phyloP scores from a whole-genome alignment of 2,888 invertebrate genomes.

The Ophion costatus region DNA sequence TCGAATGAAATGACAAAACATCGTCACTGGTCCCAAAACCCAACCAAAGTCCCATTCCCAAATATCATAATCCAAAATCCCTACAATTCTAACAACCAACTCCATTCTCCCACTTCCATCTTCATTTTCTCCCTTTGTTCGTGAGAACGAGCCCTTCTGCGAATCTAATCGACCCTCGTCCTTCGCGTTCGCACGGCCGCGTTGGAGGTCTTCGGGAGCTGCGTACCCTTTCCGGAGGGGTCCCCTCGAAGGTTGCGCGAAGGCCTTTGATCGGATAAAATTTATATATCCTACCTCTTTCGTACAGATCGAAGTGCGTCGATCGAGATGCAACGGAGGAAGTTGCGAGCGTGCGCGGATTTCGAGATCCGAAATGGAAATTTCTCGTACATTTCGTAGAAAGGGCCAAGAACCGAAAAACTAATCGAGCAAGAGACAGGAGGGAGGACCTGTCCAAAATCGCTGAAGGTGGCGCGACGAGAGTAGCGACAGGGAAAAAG shows the following conservation, averaged over 20 bases:
- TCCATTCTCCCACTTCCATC: not conserved
- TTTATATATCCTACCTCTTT: constrained; percentile 25
- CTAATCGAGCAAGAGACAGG: constrained; percentile 18
- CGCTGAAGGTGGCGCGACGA: constrained; percentile 16
- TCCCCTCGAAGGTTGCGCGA: constrained; percentile 4
- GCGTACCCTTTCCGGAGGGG: not conserved
- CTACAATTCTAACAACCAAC: too few species aligned
- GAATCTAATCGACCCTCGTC: constrained; percentile 6
- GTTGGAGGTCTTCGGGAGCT: not conserved
- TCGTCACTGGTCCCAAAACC: too few species aligned
- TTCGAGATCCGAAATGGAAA: constrained; percentile 55
- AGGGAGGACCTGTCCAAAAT: constrained; percentile 39
- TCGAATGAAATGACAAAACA: too few species aligned
- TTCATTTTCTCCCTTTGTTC: not conserved
- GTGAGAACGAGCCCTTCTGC: not conserved
- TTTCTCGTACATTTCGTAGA: constrained; percentile 49
- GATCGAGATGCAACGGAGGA: constrained; percentile 48
- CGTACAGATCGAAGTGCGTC: constrained; percentile 13
- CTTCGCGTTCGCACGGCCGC: not conserved
- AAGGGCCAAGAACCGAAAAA: constrained; percentile 27
- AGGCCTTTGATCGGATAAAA: constrained; percentile 22
- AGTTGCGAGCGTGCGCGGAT: constrained; percentile 59
- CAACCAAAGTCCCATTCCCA: not conserved
- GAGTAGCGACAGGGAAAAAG: constrained; percentile 21
- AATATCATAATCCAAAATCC: not conserved